Conservation (phyloP, 2,888 invertebrate species). For the Microctonus aethiopoides region DNA sequence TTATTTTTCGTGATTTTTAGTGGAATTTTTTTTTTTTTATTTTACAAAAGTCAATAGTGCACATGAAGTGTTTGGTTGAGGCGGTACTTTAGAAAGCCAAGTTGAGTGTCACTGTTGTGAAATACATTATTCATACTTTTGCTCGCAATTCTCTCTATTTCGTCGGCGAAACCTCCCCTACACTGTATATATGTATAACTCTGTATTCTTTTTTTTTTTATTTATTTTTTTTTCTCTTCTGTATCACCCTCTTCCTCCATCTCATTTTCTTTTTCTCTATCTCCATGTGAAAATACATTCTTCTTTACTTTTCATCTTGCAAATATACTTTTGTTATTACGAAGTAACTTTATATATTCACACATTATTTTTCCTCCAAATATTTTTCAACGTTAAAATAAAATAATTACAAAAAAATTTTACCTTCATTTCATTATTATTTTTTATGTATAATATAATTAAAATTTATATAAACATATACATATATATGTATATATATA, state of each 20-base stretch:
- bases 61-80: background rate
- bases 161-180: background rate
- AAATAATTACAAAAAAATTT: no score
- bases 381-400: no score
- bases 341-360: no score
- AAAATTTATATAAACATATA: no score
- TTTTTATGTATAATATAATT: background rate
- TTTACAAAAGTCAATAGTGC: background rate
- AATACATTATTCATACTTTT: conserved; percentile 53
- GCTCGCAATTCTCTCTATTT: conserved; percentile 36
- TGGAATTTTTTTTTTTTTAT: background rate
- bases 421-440: background rate
- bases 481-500: no score
- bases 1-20: no score
- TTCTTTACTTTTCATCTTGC: background rate
- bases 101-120: conserved; percentile 28
- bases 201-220: conserved; percentile 6
- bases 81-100: background rate
- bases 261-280: background rate
- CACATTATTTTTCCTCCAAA: no score
- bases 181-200: background rate
- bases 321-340: no score
- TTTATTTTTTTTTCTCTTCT: background rate
- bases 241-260: conserved; percentile 18
- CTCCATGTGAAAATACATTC: background rate